Conservation (phyloP, 2,113 vertebrate genomes). For the Otis tarda region DNA sequence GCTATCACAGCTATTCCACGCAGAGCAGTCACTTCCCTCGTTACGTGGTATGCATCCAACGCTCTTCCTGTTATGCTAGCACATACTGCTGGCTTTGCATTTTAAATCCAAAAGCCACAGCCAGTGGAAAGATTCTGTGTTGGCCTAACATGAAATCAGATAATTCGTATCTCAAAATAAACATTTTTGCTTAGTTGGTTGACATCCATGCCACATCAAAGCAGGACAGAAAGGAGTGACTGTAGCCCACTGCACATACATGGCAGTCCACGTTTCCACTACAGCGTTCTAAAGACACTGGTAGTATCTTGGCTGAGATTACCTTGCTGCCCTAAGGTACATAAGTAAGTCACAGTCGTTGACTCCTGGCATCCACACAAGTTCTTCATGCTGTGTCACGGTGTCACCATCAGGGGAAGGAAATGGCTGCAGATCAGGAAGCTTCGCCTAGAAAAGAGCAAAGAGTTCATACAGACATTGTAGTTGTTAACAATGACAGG, state of each 20-base stretch:
- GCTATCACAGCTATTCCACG: not conserved
- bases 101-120: not conserved
- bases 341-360: constrained; percentile 99
- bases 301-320: not conserved
- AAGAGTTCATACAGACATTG: not conserved
- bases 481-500: accelerated
- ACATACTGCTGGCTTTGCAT: not conserved
- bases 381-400: constrained; percentile 94
- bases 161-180: accelerated
- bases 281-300: accelerated
- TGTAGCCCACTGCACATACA: accelerated
- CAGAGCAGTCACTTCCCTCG: not conserved
- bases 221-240: not conserved
- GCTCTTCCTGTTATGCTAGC: not conserved
- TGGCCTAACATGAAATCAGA: not conserved
- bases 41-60: accelerated
- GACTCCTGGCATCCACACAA: constrained; percentile 98
- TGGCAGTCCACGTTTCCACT: accelerated
- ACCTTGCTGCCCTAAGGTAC: constrained; percentile 98
- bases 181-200: accelerated
- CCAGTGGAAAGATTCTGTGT: not conserved
- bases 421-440: constrained; percentile 95
- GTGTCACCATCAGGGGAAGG: constrained; percentile 88
- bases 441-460: constrained; percentile 83
- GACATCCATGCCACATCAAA: accelerated